Conservation (phyloP, 2,888 invertebrate species). For the Hydrotaea diabolus region DNA sequence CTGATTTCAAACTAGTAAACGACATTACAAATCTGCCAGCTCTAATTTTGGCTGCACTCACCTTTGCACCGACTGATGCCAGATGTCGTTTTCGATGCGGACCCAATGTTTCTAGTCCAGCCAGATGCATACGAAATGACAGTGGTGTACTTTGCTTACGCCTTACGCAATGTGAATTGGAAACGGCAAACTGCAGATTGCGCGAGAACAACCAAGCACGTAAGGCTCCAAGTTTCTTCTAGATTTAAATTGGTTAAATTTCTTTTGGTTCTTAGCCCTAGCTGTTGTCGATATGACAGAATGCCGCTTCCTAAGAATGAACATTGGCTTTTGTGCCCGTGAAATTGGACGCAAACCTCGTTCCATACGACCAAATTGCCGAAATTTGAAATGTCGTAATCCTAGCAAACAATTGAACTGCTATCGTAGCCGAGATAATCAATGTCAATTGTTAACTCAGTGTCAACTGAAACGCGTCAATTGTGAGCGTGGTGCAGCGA, state of each 20-base stretch:
- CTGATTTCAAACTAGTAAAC: too few relatives aligned
- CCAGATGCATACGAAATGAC: conserved; percentile 68
- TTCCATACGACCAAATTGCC: conserved; percentile 4
- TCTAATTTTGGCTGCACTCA: too few relatives aligned
- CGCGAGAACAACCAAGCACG: conserved; percentile 10
- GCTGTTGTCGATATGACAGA: too few relatives aligned
- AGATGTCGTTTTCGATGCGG: conserved; percentile 65
- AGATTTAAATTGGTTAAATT: too few relatives aligned
- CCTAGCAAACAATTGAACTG: conserved; percentile 66
- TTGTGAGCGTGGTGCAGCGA: conserved; percentile 57
- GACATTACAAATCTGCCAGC: too few relatives aligned
- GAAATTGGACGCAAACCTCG: background rate
- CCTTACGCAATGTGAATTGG: conserved; percentile 69
- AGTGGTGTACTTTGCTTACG: conserved; percentile 61
- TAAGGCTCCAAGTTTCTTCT: background rate
- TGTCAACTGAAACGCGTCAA: conserved; percentile 70
- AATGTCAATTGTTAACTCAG: conserved; percentile 66
- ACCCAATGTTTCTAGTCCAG: conserved; percentile 33
- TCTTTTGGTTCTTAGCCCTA: too few relatives aligned
- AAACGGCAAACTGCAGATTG: conserved; percentile 71
- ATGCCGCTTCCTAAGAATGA: too few relatives aligned
- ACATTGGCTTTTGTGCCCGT: conserved; percentile 18
- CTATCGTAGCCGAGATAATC: conserved; percentile 66
- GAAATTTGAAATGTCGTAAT: background rate
- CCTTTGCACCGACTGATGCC: too few relatives aligned